Evolutionary conservation across 2,113 vertebrate genomes (phyloP), one percentile per base, ranked within the genome.

Genomic region (Lipotes vexillifer): DNA sequence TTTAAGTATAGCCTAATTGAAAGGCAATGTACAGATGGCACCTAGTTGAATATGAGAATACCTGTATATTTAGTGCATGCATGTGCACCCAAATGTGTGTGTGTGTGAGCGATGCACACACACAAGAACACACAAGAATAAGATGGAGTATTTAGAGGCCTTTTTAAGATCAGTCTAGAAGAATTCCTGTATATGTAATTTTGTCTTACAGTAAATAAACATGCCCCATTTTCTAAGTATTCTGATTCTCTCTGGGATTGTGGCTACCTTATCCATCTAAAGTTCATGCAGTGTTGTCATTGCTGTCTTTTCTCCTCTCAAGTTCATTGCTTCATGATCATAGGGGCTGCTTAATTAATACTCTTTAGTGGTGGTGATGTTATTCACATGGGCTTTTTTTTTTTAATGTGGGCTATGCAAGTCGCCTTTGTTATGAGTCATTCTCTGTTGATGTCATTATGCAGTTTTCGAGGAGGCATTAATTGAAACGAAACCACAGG

Each of bases 401-500:
- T 59, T 92, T 93, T 91, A 78, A 96, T 92, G 89, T 97, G 94
- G 95, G 86, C 86, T 96, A 11, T 95, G 55, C 63, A 55, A 84
- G 83, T 96, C 0, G 3, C 83, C 89, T 96, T 96, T 93, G 78
- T 91, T 95, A 93, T 98, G 98, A 98, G 90, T 97, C 95, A 98
- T 94, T 87, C 72, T 97, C 77, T 83, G 44, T 95, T 95, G 94
- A 96, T 97, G 93, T 95, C 93, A 94, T 95, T 93, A 75, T 59
- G 90, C 44, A 95, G 66, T 97, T 96, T 97, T 91, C 95, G 95
- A 90, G 83, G 82, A 92, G 77, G 63, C 91, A 96, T 92, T 97
- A 97, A 97, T 96, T 97, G 96, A 96, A 98, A 96, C 97, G 87
- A 98, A 97, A 93, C 90, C 97, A 93, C 84, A 97, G 69, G 87